Evolutionary conservation across 2,888 invertebrate genomes (phyloP), one percentile per base, ranked within the genome.

Genomic region (Spilosoma lubricipeda): DNA sequence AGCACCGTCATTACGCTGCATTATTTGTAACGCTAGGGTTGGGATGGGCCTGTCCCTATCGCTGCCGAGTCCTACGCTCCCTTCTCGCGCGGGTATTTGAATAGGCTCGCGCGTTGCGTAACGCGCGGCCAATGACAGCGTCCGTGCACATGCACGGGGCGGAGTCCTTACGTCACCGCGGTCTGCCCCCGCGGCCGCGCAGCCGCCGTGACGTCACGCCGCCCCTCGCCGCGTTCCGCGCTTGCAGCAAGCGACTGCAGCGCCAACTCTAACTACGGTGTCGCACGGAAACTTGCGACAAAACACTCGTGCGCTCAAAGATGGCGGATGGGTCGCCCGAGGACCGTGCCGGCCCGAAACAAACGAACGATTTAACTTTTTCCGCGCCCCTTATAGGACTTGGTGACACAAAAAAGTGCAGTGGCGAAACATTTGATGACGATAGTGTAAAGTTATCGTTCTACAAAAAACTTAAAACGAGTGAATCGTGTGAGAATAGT

Each of bases 271-370:
- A 87, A 84, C 82, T 71, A 92, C 86, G 94, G 93, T 89, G 86
- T 86, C 88, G 86, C 84, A 85, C 84, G 80, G 86, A 92, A 94
- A 92, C 94, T 90, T 82, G 80, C 89, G 91, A 94, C 95, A 95
- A 95, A 95, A 95, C 95, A 96, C 93, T 96, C 96, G 96, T 96
- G 97, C 96, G 97, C 97, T 96, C 96, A 97, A 97, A 97, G 97
- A 97, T 97, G 97, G 97, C 97, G 97, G 97, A 97, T 97, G 97
- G 97, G 96, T 96, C 97, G 96, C 96, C 96, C 95, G 96, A 96
- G 94, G 96, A 96, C 91, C 96, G 96, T 92, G 94, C 96, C 94
- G 96, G 96, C 93, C 93, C 92, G 92, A 95, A 95, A 92, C 95
- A 95, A 93, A 94, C 95, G 92, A 95, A 96, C 94, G 92, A 96